These are phyloP conservation scores for Dendrolimus pini DNA, from an alignment of 2,888 invertebrate genomes.

Conservation along the genomic window DNA sequence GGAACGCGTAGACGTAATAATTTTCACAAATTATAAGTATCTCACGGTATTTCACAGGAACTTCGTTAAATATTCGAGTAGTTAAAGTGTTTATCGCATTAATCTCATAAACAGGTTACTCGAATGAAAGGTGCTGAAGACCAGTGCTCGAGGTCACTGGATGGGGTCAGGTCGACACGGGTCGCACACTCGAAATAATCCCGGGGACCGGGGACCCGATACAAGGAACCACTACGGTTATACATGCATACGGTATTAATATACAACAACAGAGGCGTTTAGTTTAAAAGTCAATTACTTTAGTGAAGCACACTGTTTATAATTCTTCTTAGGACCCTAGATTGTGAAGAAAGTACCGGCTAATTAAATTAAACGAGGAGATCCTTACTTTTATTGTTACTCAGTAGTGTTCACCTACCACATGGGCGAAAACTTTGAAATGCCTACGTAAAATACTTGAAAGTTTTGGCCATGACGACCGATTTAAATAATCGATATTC, in stretches of 20 bases:
- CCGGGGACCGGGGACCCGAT: constrained; percentile 21
- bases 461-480: too few species aligned
- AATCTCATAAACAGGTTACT: constrained; percentile 60
- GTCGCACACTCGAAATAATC: constrained; percentile 53
- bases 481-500: too few species aligned
- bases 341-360: constrained; percentile 51
- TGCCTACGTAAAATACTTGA: too few species aligned
- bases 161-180: constrained; percentile 53
- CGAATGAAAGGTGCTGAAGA: constrained; percentile 55
- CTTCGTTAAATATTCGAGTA: constrained; percentile 43
- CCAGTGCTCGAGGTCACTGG: constrained; percentile 59
- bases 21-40: constrained; percentile 31
- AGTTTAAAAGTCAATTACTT: constrained; percentile 28
- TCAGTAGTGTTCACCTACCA: too few species aligned
- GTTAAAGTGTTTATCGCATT: constrained; percentile 49
- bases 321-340: constrained; percentile 40
- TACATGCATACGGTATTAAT: too few species aligned
- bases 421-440: too few species aligned
- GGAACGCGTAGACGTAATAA: constrained; percentile 29
- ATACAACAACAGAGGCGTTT: neutral
- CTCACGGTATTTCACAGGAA: constrained; percentile 32
- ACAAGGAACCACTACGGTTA: neutral
- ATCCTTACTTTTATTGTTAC: too few species aligned
- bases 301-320: constrained; percentile 45
- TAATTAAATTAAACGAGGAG: constrained; percentile 57